These are phyloP conservation scores for Ruditapes philippinarum DNA, from an alignment of 1,140 invertebrate species.

Conservation along the genomic window DNA sequence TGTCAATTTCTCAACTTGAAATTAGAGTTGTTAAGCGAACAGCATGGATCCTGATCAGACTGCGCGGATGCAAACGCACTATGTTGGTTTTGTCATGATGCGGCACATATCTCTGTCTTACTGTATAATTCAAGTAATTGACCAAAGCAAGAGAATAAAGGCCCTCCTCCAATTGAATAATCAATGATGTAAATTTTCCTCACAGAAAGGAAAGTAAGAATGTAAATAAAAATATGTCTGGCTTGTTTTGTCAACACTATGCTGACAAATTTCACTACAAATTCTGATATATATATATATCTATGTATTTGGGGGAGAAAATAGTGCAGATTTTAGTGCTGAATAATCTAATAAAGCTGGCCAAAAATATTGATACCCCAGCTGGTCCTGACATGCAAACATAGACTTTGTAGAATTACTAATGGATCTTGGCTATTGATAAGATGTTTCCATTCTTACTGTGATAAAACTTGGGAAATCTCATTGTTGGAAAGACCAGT, in stretches of 20 bases:
- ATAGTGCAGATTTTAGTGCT: not conserved
- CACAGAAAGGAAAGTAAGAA: not conserved
- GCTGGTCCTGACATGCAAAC: not conserved
- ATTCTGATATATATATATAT: too few species aligned
- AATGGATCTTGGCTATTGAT: not conserved
- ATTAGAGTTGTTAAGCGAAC: too few species aligned
- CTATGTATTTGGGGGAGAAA: not conserved
- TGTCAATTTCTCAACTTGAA: too few species aligned
- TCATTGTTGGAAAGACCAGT: too few species aligned
- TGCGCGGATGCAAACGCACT: too few species aligned
- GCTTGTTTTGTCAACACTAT: not conserved
- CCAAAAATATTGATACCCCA: not conserved
- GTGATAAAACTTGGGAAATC: too few species aligned
- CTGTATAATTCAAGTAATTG: not conserved
- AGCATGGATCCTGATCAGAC: too few species aligned
- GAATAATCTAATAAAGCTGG: not conserved
- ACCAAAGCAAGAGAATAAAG: not conserved
- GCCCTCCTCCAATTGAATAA: not conserved
- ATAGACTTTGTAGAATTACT: conserved; percentile 8
- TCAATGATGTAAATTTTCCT: not conserved
- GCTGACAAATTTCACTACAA: not conserved
- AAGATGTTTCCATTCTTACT: too few species aligned
- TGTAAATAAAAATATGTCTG: not conserved
- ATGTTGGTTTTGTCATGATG: too few species aligned
- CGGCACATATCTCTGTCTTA: too few species aligned